Evolutionary conservation across 2,797 vertebrate species (phyloP).

Genomic region (Myotis pilosus): DNA sequence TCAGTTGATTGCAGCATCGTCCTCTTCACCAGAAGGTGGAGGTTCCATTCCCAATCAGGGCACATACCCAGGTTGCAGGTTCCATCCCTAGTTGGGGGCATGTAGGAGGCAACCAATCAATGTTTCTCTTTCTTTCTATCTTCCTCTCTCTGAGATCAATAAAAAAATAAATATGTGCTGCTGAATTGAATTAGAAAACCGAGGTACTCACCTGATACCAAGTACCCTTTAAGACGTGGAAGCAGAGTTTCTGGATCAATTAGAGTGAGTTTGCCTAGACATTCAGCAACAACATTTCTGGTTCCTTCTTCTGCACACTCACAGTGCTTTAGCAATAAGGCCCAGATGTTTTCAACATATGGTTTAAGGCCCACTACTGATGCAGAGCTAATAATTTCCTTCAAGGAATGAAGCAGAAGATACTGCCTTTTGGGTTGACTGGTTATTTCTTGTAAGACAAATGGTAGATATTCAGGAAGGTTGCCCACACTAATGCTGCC

Average conservation of each 20-base stretch:
- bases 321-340: slow-evolving; percentile 96
- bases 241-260: slow-evolving; percentile 98
- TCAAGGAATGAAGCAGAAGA: slow-evolving; percentile 97
- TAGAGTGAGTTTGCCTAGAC: slow-evolving; percentile 96
- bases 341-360: slow-evolving; percentile 97
- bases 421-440: slow-evolving; percentile 98
- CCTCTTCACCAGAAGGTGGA: neutral
- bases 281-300: slow-evolving; percentile 97
- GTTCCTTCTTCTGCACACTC: slow-evolving; percentile 99
- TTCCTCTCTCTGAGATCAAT: neutral
- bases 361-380: slow-evolving; percentile 95
- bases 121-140: neutral
- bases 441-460: slow-evolving; percentile 98
- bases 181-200: neutral
- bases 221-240: slow-evolving; percentile 96
- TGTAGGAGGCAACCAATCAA: neutral
- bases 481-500: slow-evolving; percentile 99
- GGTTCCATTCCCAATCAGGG: neutral
- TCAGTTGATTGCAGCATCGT: neutral
- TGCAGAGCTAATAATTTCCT: slow-evolving; percentile 98
- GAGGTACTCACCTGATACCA: slow-evolving; percentile 91
- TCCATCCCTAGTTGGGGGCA: neutral
- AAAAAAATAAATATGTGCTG: neutral
- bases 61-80: neutral
- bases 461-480: slow-evolving; percentile 97